Evolutionary conservation across 2,113 vertebrate species (phyloP), one percentile per base, ranked within the genome.

Genomic region (Gobio gobio): DNA sequence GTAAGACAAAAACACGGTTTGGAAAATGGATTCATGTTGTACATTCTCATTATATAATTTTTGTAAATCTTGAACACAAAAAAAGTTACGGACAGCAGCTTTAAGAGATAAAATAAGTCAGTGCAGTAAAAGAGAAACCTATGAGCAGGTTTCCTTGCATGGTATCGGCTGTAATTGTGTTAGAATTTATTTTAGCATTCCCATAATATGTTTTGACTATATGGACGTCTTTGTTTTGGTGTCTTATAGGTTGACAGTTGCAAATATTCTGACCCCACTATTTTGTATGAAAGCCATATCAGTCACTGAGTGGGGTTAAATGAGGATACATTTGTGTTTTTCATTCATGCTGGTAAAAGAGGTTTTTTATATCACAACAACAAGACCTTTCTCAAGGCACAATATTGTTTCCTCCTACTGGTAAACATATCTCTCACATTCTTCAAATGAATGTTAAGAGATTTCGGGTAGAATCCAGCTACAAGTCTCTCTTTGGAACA

Each of bases 371-470:
- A 43, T 45, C 70, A 9, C 36, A 16, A 10, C 40, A 20, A 45
- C 8, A 22, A 24, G 0, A 63, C n/a, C 40, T 72, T 72, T 13
- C 36, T 20, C 5, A 24, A n/a, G 22, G 22, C n/a, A 33, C 22
- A 43, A 24, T 51, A 43, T 51, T 73, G 54, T 73, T 83, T 59
- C 54, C 54, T 70, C 75, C 73, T 78, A 63, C 85, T 84, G 76
- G 75, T 51, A 51, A 74, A 80, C n/a, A 70, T 26, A 78, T 47
- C 26, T 83, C 80, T 81, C 16, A 45, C 78, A 63, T 63, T 78
- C 74, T 45, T 78, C 49, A 59, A 72, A 43, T 59, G 63, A 73
- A 83, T 73, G n/a, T 33, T 74, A 10, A 77, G 29, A 82, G 80
- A 72, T 33, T 82, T 68, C 10, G 14, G 47, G 49, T 72, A 58